Evolutionary conservation across 2,888 invertebrate genomes (phyloP).

Genomic region (Tetragnatha montana): DNA sequence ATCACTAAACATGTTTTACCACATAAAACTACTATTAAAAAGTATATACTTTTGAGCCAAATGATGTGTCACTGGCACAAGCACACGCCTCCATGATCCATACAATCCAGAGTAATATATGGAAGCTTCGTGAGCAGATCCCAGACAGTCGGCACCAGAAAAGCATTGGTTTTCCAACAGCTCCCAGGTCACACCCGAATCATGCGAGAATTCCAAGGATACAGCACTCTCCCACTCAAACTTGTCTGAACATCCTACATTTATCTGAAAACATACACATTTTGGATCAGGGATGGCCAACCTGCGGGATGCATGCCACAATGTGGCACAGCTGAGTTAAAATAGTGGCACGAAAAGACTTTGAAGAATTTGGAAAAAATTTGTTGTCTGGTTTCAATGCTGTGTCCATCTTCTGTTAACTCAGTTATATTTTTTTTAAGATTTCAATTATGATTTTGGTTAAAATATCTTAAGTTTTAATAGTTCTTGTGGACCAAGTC

Average conservation of each 20-base stretch:
- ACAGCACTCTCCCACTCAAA: constrained; percentile 75
- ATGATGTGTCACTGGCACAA: constrained; percentile 75
- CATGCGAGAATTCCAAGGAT: constrained; percentile 76
- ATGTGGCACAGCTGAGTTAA: not conserved
- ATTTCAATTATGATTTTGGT: too few relatives aligned
- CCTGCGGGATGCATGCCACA: too few relatives aligned
- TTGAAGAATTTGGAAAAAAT: not conserved
- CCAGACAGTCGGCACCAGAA: constrained; percentile 74
- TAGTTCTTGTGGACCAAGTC: too few relatives aligned
- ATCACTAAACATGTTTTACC: too few relatives aligned
- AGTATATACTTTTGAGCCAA: constrained; percentile 74
- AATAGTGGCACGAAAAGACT: not conserved
- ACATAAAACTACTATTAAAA: not conserved
- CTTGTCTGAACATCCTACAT: constrained; percentile 76
- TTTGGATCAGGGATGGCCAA: too few relatives aligned
- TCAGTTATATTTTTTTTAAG: too few relatives aligned
- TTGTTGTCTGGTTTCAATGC: too few relatives aligned
- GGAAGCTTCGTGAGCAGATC: constrained; percentile 74
- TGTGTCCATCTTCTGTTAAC: too few relatives aligned
- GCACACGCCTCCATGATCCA: constrained; percentile 75
- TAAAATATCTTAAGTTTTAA: too few relatives aligned
- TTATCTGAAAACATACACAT: constrained; percentile 74
- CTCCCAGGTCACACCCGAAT: constrained; percentile 75
- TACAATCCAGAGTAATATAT: constrained; percentile 76
- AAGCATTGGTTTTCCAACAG: constrained; percentile 76